A percentile compares a stretch with the other conserved stretches of the same genome.
These are phyloP conservation scores for Ammodytes marinus DNA, from an alignment of 2,113 vertebrate genomes.

Conservation along the genomic window DNA sequence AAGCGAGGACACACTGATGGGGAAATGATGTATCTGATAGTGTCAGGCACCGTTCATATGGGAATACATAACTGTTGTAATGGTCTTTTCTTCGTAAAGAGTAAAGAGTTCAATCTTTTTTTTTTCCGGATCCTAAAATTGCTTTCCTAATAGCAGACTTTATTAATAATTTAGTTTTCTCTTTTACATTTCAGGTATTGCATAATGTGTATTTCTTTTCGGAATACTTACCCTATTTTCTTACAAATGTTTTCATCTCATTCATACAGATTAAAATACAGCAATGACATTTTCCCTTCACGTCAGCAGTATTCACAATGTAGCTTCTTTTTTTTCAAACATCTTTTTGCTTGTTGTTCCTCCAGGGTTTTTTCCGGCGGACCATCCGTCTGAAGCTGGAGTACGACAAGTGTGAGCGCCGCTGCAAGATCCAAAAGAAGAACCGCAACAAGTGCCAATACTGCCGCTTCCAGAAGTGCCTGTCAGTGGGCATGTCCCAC, in stretches of 20 bases:
- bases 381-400: slow-evolving; percentile 95
- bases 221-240: neutral
- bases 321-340: no score
- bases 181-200: neutral
- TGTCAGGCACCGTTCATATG: slow-evolving; percentile 1
- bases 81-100: neutral
- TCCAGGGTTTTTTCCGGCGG: slow-evolving; percentile 94
- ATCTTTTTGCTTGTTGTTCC: neutral
- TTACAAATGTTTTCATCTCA: neutral
- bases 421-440: slow-evolving; percentile 98
- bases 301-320: neutral
- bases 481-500: slow-evolving; percentile 98
- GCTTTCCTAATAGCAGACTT: neutral
- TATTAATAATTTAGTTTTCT: neutral
- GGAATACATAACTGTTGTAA: slow-evolving; percentile 8
- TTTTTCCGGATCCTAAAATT: neutral
- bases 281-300: neutral
- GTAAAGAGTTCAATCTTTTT: neutral
- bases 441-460: slow-evolving; percentile 99
- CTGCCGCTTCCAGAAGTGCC: slow-evolving; percentile 99
- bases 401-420: slow-evolving; percentile 93
- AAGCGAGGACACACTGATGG: slow-evolving; percentile 37
- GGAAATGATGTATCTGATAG: slow-evolving; percentile 34
- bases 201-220: neutral
- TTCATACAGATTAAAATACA: neutral